Evolutionary conservation across 2,888 invertebrate species (phyloP), one percentile per base, ranked within the genome.

Genomic region (Ypsolopha scabrella): DNA sequence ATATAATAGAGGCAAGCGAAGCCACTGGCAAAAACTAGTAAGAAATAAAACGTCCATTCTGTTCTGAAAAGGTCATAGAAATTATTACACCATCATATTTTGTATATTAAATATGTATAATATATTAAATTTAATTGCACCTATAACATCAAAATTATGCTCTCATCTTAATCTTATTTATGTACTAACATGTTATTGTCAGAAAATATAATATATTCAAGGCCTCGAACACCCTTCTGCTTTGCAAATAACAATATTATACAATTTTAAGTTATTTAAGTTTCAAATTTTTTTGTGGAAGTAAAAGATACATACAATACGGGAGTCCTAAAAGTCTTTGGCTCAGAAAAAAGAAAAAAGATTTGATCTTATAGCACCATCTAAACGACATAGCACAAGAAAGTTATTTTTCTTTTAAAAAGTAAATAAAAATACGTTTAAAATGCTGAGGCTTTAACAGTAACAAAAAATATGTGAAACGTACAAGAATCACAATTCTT

Each of bases 51-150:
- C 11, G 13, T 4, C 33, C 37, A 37, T 37, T 38, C 10, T 36
- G 38, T 39, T 48, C 14, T 48, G 11, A 11, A 7, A 8, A n/a
- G 36, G 47, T 48, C 0, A 35, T 2, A 38, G 24, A 38, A 38
- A 24, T 24, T 24, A 24, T 6, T 13, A 24, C 4, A 48, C 14
- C 14, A 37, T 36, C 34, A 43, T 36, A 38, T 44, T 43, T 24
- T 60, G 24, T 77, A 74, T 79, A 81, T 83, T 83, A 85, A 83
- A 85, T 85, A 85, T 72, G 77, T 81, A 83, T 83, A 50, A 49
- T 50, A 82, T 83, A 85, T 83, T 83, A 82, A 72, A 75, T 77
- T 75, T 77, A 81, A 79, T 78, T 78, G 76, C 81, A 81, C 77
- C 77, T 79, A 79, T 68, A 76, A 80, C 80, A 80, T 80, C 70